Conservation (phyloP, 2,888 invertebrate species). For the Dryobotodes eremita region DNA sequence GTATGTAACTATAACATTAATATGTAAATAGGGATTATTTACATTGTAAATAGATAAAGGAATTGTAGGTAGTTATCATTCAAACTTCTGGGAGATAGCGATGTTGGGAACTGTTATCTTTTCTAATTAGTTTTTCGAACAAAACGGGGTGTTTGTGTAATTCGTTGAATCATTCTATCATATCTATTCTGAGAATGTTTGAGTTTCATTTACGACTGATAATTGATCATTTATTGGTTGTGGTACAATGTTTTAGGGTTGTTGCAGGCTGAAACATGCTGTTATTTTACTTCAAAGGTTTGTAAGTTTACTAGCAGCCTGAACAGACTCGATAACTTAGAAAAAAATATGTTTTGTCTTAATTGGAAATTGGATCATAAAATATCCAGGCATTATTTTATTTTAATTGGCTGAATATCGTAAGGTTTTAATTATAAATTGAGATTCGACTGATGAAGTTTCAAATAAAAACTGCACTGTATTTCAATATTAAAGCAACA, state of each 20-base stretch:
- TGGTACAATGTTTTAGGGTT: background rate
- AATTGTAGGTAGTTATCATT: slow-evolving; percentile 68
- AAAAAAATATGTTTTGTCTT: background rate
- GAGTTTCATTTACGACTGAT: slow-evolving; percentile 25
- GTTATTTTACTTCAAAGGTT: background rate
- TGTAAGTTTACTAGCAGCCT: background rate
- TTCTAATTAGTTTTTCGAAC: slow-evolving; percentile 39
- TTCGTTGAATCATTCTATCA: slow-evolving; percentile 29
- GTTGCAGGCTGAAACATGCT: background rate
- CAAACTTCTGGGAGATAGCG: slow-evolving; percentile 62
- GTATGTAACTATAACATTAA: slow-evolving; percentile 61
- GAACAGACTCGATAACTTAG: background rate
- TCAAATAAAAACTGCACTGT: background rate
- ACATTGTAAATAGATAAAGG: slow-evolving; percentile 67
- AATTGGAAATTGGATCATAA: background rate
- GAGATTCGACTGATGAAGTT: background rate
- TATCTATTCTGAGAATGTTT: slow-evolving; percentile 29
- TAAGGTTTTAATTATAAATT: background rate
- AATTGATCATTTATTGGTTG: slow-evolving; percentile 35
- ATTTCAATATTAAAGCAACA: background rate
- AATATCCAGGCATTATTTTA: background rate
- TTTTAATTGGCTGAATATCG: background rate
- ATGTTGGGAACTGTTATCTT: slow-evolving; percentile 48
- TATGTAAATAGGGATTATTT: slow-evolving; percentile 66
- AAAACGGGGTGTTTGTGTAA: slow-evolving; percentile 24